Evolutionary conservation across 2,888 invertebrate genomes (phyloP).

Genomic region (Tanypteryx hageni): DNA sequence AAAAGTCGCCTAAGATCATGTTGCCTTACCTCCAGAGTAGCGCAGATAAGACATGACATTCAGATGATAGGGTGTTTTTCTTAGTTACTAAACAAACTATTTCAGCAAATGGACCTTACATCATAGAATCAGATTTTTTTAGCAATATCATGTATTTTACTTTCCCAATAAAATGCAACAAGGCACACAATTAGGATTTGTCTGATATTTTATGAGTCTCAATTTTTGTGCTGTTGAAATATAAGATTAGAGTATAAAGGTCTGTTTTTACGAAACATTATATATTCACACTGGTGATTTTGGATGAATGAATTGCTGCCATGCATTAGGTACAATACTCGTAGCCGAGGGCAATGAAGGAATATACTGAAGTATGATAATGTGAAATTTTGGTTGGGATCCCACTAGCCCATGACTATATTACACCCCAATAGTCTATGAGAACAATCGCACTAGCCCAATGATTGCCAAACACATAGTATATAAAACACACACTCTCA

Average conservation of each 20-base stretch:
- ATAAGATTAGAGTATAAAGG: background rate
- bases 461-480: constrained; percentile 50
- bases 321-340: constrained; percentile 44
- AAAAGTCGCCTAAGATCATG: background rate
- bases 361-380: constrained; percentile 49
- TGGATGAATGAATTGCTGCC: constrained; percentile 44
- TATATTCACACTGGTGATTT: background rate
- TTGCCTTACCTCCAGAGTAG: background rate
- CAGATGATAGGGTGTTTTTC: background rate
- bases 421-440: constrained; percentile 56
- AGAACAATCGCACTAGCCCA: constrained; percentile 55
- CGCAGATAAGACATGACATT: background rate
- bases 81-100: background rate
- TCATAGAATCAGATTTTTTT: background rate
- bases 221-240: background rate
- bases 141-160: background rate
- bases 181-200: background rate
- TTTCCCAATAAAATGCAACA: background rate
- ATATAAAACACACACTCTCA: constrained; percentile 55
- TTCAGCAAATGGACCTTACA: background rate
- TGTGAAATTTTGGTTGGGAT: constrained; percentile 56
- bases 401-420: constrained; percentile 57
- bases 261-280: background rate
- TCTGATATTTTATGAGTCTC: background rate
- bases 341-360: constrained; percentile 33